Evolutionary conservation across 2,113 vertebrate species (phyloP), one percentile per base, ranked within the genome.

Genomic region (Bombycilla garrulus): DNA sequence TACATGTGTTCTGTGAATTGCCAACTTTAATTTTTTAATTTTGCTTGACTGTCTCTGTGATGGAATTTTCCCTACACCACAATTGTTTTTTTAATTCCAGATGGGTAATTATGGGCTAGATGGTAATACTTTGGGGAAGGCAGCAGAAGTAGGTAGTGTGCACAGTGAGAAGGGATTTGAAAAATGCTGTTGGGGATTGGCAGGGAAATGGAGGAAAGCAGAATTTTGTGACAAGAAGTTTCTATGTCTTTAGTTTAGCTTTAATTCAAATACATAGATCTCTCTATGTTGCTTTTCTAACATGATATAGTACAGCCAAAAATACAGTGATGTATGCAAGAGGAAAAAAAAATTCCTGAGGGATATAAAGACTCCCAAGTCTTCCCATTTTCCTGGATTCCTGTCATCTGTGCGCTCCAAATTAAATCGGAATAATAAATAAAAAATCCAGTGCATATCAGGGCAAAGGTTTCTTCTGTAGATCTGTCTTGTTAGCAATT

Each of bases 381-480:
- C 70, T 88, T 88, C 85, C 60, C 14, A 15, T 96, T 96, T 95
- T 93, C 93, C 70, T 77, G 66, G 71, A 38, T 67, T 70, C 90
- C 80, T 95, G 85, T 94, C 95, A 92, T 94, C 79, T 80, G 31
- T 77, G 62, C 62, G 11, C 54, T 92, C 67, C 67, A 93, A 94
- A 97, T 97, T 95, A 95, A 96, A 94, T 71, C 48, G 90, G 94
- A 92, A 94, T 95, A 96, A 96, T 81, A 97, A 95, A 96, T 95
- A 96, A 96, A 93, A 96, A 92, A 82, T 82, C 45, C 45, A 36
- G 36, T 11, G 3, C 70, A 29, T 76, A 80, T 58, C 31, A 65
- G 94, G 90, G 89, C 90, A 95, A 93, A 95, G 94, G 95, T 95
- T 95, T 80, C 93, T 88, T 95, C 93, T 95, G 94, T 92, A 95